Percentiles rank a stretch among this genome's conserved stretches.
Evolutionary conservation across 2,888 invertebrate genomes (phyloP).

Genomic region (Aporophyla nigra): DNA sequence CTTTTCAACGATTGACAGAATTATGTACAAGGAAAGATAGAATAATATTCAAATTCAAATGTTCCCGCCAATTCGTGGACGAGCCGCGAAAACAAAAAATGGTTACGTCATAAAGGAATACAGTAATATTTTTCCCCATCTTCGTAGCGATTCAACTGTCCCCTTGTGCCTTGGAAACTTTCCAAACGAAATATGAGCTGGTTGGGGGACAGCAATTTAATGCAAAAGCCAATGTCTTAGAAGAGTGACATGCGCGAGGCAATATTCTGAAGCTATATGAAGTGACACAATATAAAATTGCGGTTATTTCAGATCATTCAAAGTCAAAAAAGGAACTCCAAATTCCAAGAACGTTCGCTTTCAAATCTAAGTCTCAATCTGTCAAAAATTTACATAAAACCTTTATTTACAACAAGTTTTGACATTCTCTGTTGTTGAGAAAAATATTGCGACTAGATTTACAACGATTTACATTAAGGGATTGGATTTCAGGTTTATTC

Average conservation of each 20-base stretch:
- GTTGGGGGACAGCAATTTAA: slow-evolving; percentile 52
- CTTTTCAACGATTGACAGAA: slow-evolving; percentile 12
- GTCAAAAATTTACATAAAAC: too few relatives aligned
- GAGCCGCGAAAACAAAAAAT: slow-evolving; percentile 37
- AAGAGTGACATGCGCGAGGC: slow-evolving; percentile 8
- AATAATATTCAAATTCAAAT: slow-evolving; percentile 53
- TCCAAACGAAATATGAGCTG: slow-evolving; percentile 66
- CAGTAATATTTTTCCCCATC: slow-evolving; percentile 41
- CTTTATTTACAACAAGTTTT: neutral
- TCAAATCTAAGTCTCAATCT: neutral
- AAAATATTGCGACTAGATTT: neutral
- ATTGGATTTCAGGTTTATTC: neutral
- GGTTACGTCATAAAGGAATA: slow-evolving; percentile 29
- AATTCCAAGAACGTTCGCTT: neutral
- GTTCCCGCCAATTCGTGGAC: slow-evolving; percentile 20
- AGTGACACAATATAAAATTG: neutral
- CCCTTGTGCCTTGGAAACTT: slow-evolving; percentile 58
- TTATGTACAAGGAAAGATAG: too few relatives aligned
- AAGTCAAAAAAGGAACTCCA: neutral
- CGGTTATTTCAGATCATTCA: neutral
- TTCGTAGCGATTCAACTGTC: slow-evolving; percentile 42
- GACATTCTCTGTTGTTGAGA: neutral
- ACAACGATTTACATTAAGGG: neutral
- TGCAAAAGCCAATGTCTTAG: slow-evolving; percentile 23
- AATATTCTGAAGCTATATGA: neutral